Base-by-base conservation (phyloP, 1,140 invertebrate genomes). In the Drosophila pandora region DNA sequence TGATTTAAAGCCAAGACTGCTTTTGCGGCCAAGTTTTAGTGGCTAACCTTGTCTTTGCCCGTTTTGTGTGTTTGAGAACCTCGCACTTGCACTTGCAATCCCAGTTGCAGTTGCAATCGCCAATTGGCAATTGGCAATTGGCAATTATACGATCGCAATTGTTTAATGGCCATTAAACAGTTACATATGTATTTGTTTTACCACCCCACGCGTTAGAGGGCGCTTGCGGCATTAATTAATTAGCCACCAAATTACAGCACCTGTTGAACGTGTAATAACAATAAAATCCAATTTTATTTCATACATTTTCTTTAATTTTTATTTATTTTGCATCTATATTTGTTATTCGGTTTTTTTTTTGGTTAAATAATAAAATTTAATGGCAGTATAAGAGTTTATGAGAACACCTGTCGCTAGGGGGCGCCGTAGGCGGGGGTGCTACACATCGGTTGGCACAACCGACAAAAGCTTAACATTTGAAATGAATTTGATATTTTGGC, bases 41-140 rank as follows among this genome's bases (percentile, higher is more conserved):
- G 45, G 47, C 63, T 72, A 72, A 81, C 85, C 85, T 90, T 89
- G 85, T 89, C 85, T 89, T 89, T 81, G 73, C 73, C 77, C 48
- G 73, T 78, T 90, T 80, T 78, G 76, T 84, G 63, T 84, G 62
- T 84, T 76, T 76, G 59, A 22, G 37, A 75, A 72, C 64, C 76
- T 70, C 67, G 62, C 80, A 85, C 81, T 85, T 85, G 76, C 81
- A 84, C 80, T 80, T 84, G 65, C 69, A 52, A 5, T 43, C 80
- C 72, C 81, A 84, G 81, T 80, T 84, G 65, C 69, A 52, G 2
- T 43, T 43, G 41, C 41, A 43, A 8, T 5, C 13, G 12, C 8
- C 37, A 10, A 52, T 76, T 72, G 53, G 43, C 53, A 45, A 59
- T 76, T 72, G 53, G 43, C 53, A 45, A 59, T 58, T 60, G 52